These are phyloP conservation scores for Gari tellinella DNA, from an alignment of 2,888 invertebrate species.

Conservation along the genomic window DNA sequence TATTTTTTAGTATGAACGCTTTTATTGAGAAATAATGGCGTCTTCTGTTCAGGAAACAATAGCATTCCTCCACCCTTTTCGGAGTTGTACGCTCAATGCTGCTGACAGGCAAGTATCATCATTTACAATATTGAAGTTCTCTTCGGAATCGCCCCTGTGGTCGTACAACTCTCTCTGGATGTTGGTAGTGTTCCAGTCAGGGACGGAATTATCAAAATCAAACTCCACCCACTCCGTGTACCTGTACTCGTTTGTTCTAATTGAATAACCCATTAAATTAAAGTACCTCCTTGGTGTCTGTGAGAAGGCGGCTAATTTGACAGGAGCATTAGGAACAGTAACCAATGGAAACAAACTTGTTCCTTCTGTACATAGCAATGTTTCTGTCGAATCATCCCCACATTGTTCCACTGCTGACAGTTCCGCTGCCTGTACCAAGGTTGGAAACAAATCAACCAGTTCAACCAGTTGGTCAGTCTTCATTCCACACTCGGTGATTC, in stretches of 20 bases:
- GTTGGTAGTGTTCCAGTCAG: constrained; percentile 81
- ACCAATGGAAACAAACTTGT: constrained; percentile 65
- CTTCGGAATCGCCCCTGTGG: constrained; percentile 89
- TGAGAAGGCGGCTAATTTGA: constrained; percentile 60
- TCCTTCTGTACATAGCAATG: constrained; percentile 65
- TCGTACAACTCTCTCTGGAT: constrained; percentile 90
- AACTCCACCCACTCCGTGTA: constrained; percentile 64
- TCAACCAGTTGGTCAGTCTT: constrained; percentile 64
- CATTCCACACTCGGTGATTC: constrained; percentile 64
- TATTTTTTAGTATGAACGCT: too few relatives aligned
- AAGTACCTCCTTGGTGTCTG: constrained; percentile 62
- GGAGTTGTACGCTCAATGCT: constrained; percentile 31
- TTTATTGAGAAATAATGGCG: too few relatives aligned
- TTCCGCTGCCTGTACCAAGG: constrained; percentile 69
- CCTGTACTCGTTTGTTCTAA: constrained; percentile 63
- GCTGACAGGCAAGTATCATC: constrained; percentile 81
- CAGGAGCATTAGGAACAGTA: constrained; percentile 16
- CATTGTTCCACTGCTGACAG: constrained; percentile 53
- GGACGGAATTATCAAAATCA: constrained; percentile 33
- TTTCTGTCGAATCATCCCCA: constrained; percentile 49
- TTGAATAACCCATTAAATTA: constrained; percentile 67
- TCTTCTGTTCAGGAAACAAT: too few relatives aligned
- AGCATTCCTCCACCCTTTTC: constrained; percentile 38
- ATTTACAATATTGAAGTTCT: constrained; percentile 89
- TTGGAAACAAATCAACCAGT: constrained; percentile 73